Evolutionary conservation across 2,113 vertebrate species (phyloP), one percentile per base, ranked within the genome.

Genomic region (Phoenicopterus ruber): DNA sequence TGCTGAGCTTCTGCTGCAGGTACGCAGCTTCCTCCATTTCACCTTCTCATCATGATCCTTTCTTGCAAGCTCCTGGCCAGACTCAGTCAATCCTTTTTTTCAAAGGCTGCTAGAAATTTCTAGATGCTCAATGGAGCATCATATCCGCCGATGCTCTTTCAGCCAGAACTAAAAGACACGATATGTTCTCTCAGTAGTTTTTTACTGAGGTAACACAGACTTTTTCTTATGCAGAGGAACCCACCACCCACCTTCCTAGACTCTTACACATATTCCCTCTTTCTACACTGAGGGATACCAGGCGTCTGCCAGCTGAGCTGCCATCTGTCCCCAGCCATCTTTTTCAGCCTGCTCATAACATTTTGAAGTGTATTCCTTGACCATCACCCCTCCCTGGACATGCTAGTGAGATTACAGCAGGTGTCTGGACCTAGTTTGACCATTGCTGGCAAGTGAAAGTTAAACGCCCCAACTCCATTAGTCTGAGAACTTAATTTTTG

Each of bases 391-490:
- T 93, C 66, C 20, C 14, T 72, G 57, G 44, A 49, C 10, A 4
- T 63, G 21, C 18, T 71, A 21, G 32, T 76, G 82, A 79, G 46
- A 80, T 77, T 92, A 65, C 17, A 61, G 79, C 36, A 69, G 28
- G 36, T 86, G 6, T 70, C 63, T 90, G 50, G 26, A 81, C 15
- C 8, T 46, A 46, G 25, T 86, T 49, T 90, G 28, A 62, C 25
- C 12, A 5, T 25, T 91, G 9, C 7, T 89, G 59, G 7, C 38
- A 61, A 82, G 21, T 0, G 19, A 86, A 86, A 90, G 32, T 47
- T 81, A 59, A 66, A 58, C 0, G 0, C 0, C 65, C 8, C 34
- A 32, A 8, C 16, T 80, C 44, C 32, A 72, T 70, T 66, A 44
- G 14, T 59, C 50, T 47, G 34, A 67, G 59, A 86, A 22, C 8